phyloP scores from a whole-genome alignment of 35 echinoderm and acorn worm genomes.

The Anneissia japonica region DNA sequence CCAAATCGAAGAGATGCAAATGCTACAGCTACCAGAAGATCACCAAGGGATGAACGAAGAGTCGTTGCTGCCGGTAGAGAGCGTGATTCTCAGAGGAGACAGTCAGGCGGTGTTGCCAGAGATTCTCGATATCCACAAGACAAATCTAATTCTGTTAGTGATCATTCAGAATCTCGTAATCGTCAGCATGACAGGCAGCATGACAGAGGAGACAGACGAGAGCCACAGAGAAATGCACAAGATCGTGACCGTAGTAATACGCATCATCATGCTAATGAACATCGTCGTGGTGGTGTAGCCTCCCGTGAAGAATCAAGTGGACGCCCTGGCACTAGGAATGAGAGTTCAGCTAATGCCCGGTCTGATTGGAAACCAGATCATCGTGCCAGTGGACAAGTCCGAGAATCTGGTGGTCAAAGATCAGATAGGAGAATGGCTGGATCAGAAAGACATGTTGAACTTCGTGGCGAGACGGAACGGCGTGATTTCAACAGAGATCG shows the following conservation, averaged over 20 bases:
- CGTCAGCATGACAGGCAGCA: background rate
- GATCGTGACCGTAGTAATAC: background rate
- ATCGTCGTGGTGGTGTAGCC: background rate
- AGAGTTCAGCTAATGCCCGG: background rate
- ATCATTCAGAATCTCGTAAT: background rate
- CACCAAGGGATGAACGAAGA: background rate
- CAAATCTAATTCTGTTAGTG: background rate
- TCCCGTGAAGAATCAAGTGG: background rate
- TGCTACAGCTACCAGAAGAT: background rate
- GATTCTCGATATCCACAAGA: background rate
- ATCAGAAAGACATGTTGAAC: background rate
- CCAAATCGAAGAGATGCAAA: background rate
- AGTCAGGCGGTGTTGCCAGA: background rate
- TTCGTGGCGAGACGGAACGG: background rate
- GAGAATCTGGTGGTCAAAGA: background rate
- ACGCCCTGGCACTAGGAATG: background rate
- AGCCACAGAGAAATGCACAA: background rate
- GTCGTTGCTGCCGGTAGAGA: background rate
- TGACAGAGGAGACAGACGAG: background rate
- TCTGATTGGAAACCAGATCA: slow-evolving; percentile 14
- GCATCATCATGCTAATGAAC: background rate
- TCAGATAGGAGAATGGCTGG: background rate
- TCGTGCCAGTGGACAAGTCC: background rate
- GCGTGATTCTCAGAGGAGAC: background rate
- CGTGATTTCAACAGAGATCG: slow-evolving; percentile 30